Base-by-base conservation (phyloP, 2,888 invertebrate genomes). In the Ganaspis brasiliensis region DNA sequence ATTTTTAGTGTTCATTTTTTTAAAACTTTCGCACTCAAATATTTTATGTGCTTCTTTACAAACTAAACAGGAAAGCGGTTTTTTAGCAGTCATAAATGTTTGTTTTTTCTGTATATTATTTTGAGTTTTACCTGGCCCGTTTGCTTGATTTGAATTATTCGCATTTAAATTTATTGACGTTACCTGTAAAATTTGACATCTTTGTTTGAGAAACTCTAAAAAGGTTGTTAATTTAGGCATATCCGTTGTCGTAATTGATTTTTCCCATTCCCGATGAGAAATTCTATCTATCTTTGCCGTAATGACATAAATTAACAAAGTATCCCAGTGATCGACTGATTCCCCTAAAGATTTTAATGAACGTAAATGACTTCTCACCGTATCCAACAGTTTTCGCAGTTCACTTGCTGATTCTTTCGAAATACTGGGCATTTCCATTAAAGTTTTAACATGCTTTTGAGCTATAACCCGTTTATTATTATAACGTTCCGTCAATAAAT, bases 221-320 rank as follows among this genome's bases (percentile, higher is more conserved):
- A 78, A 67, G 1, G 37, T 61, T 19, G 61, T 75, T 55, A 55
- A 74, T 61, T 40, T 75, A 16, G 75, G 74, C 74, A 72, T 56
- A 40, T 79, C 35, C n/a, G 56, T 67, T 10, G 71, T 40, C 2
- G 59, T 61, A 1, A 78, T 24, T 5, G 67, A 49, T 31, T 55
- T 73, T 73, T 78, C 72, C 78, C 78, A 75, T 57, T 78, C 67
- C n/a, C 37, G 37, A 49, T 57, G 67, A 10, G 78, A 21, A 0
- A 24, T 19, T 24, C 52, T 40, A 73, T 75, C 70, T 2, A 76
- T 35, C 59, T 78, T 76, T 8, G 49, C 14, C 5, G 59, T 56
- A 0, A 78, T 45, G 1, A 57, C 10, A 55, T 55, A 26, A 19
- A 79, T 79, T 37, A 79, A 45, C 14, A 76, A 21, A 4, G 72